Base-by-base conservation (phyloP, 2,888 invertebrate genomes). In the Hypomecis atomaria region DNA sequence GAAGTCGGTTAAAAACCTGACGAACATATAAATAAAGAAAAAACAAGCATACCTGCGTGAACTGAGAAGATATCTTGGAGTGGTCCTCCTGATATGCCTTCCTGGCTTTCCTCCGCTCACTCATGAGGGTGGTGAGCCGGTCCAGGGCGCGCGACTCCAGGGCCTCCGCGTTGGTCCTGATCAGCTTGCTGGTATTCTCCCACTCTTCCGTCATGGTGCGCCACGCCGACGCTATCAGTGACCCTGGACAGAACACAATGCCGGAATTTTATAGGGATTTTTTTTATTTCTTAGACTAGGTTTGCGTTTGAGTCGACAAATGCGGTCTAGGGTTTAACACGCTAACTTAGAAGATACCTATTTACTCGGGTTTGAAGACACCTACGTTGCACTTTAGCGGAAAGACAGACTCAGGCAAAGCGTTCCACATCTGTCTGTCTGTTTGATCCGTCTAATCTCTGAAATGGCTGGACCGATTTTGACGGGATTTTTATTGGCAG, bases 51-150 rank as follows among this genome's bases (percentile, higher is more conserved):
- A 91, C 97, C 94, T 96, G 96, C 75, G 95, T 94, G 79, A 97
- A 95, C 81, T 97, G 96, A 61, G 95, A 94, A 56, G 96, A 95
- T 77, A 98, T 96, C 84, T 97, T 95, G 65, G 95, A 94, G 82
- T 98, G 96, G 81, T 98, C 98, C 81, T 99, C 98, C 80, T 97
- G 96, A 83, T 98, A 98, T 57, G 95, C 93, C 86, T 98, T 98
- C 74, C 97, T 94, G 5, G 97, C 95, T 84, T 96, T 96, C 80
- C 98, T 94, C 84, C 98, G 96, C 81, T 98, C 98, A n/a, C 94
- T 94, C 85, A 97, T 96, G 63, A 99, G 94, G 45, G 95, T 93
- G 72, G 94, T 94, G 70, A 99, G 94, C 73, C 97, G 96, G 77
- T 98, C 98, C 60, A 97, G 88, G 9, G 97, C 97, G 69, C 96